Conservation (phyloP, 2,113 vertebrate species). For the Pluvialis apricaria region DNA sequence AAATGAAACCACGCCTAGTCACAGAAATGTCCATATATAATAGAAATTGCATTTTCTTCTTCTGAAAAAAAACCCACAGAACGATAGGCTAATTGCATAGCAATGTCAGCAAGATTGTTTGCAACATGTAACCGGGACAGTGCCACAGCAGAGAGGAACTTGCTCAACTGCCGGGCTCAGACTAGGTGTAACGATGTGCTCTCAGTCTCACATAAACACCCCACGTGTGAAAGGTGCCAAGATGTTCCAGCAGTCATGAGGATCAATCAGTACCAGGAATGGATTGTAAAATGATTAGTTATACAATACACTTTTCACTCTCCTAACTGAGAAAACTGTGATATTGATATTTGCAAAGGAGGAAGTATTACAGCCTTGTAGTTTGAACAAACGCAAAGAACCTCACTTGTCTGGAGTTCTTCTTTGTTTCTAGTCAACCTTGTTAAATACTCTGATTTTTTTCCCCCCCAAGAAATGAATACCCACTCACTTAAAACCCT, state of each 20-base stretch:
- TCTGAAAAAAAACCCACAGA: background rate
- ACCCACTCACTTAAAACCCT: background rate
- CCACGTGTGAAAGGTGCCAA: constrained; percentile 27
- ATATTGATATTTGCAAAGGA: background rate
- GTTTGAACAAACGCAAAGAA: background rate
- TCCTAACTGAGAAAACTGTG: background rate
- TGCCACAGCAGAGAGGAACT: background rate
- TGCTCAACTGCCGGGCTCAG: background rate
- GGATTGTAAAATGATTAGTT: constrained; percentile 48
- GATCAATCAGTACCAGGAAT: constrained; percentile 28
- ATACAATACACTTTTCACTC: background rate
- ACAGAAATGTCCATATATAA: background rate
- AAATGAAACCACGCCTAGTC: background rate
- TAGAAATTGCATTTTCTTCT: constrained; percentile 18
- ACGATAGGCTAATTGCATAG: background rate
- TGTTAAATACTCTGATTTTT: background rate
- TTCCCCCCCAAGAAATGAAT: background rate
- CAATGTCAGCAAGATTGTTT: background rate
- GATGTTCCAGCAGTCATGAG: constrained; percentile 5
- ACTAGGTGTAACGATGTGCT: background rate
- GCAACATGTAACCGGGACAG: background rate
- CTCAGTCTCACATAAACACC: background rate
- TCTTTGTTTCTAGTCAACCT: background rate
- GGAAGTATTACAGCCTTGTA: background rate
- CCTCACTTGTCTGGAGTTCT: background rate